Evolutionary conservation across 1,140 invertebrate genomes (phyloP).

Genomic region (Panulirus ornatus): DNA sequence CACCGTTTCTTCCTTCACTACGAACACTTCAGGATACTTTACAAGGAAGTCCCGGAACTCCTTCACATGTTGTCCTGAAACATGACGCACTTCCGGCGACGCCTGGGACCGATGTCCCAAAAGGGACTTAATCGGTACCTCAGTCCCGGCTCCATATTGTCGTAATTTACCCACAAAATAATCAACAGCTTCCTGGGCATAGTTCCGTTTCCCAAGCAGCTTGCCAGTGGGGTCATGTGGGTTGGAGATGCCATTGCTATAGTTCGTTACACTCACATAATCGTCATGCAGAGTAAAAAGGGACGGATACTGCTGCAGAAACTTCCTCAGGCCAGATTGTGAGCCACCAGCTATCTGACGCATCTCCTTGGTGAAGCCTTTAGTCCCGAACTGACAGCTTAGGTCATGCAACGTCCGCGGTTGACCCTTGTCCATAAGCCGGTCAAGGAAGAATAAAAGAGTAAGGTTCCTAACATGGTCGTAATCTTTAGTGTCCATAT

Average conservation of each 20-base stretch:
- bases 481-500: conserved; percentile 95
- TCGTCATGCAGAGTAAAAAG: conserved; percentile 95
- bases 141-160: conserved; percentile 92
- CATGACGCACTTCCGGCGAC: conserved; percentile 95
- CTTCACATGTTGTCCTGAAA: conserved; percentile 94
- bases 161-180: conserved; percentile 95
- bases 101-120: conserved; percentile 95
- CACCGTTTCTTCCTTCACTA: conserved; percentile 91
- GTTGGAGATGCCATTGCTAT: conserved; percentile 74
- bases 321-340: conserved; percentile 94
- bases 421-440: conserved; percentile 93
- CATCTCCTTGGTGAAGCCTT: conserved; percentile 94
- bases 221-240: conserved; percentile 78
- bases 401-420: conserved; percentile 95
- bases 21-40: conserved; percentile 91
- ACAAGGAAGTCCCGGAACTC: conserved; percentile 95
- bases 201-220: conserved; percentile 85
- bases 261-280: conserved; percentile 92
- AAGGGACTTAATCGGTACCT: conserved; percentile 93
- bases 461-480: conserved; percentile 96
- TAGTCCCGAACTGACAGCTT: conserved; percentile 96
- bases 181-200: conserved; percentile 94
- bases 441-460: conserved; percentile 96
- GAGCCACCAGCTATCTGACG: conserved; percentile 93
- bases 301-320: conserved; percentile 88